Evolutionary conservation across 2,113 vertebrate species (phyloP), one percentile per base, ranked within the genome.

Genomic region (Melanerpes aurifrons): DNA sequence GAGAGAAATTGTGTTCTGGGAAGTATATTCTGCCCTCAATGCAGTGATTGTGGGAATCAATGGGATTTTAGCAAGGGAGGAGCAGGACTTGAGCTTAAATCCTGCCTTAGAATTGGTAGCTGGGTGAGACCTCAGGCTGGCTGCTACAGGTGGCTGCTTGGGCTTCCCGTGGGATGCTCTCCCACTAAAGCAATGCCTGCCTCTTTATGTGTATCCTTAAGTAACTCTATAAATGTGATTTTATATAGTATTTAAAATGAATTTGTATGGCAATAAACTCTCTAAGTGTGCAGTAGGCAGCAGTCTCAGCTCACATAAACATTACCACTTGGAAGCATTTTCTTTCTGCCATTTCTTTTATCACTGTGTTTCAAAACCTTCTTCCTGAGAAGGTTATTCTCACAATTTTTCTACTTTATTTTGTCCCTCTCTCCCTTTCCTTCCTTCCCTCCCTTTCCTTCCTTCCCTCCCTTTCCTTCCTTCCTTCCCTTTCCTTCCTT

Each of bases 381-480:
- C 45, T 87, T 20, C 12, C 79, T 7, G 79, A 88, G n/a, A 69
- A 67, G 61, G 28, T 92, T 94, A 86, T 89, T 78, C 76, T 50
- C n/a, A 68, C 76, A 63, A 26, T 63, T n/a, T 71, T 48, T 31
- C 63, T 40, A 66, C 73, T 25, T 15, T 64, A 28, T 59, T 45
- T 28, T 64, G 35, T 68, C 71, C 25, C 78, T 12, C 40, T 11
- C 40, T 40, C 10, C 5, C 10, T 40, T 40, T 40, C 10, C 5
- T 10, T 40, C 40, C 40, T 5, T 40, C 5, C 40, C 40, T 40
- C 10, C 40, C 40, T 40, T 37, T 37, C 40, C 10, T 10, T 40
- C 40, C 40, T 11, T 40, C 10, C 40, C 10, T 40, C 10, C 10
- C 40, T 40, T 40, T 40, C 40, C 9, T 10, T 40, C 40, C 40